Evolutionary conservation across 1,140 invertebrate species (phyloP).

Genomic region (Dendroctonus valens): DNA sequence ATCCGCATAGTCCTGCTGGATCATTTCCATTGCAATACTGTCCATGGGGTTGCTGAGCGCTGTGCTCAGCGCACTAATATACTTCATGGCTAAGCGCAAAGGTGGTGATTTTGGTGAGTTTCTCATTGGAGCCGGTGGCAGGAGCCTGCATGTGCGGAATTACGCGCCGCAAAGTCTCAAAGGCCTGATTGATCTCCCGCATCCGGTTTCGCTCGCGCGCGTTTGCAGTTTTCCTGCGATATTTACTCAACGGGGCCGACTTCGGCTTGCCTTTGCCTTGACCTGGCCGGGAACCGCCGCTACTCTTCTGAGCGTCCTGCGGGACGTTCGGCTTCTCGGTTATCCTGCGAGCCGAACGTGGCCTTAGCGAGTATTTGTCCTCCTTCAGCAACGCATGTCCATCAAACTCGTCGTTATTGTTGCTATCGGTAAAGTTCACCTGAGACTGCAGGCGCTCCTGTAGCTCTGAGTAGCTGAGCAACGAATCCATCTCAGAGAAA

Average conservation of each 20-base stretch:
- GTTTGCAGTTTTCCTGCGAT: constrained; percentile 85
- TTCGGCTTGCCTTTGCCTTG: constrained; percentile 59
- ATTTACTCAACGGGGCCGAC: constrained; percentile 83
- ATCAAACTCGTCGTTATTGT: constrained; percentile 43
- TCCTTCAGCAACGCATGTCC: constrained; percentile 30
- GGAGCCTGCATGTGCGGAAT: constrained; percentile 62
- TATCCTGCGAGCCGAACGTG: constrained; percentile 42
- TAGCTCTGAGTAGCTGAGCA: constrained; percentile 39
- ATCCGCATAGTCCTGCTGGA: constrained; percentile 43
- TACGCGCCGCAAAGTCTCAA: constrained; percentile 72
- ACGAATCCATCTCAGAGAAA: constrained; percentile 39
- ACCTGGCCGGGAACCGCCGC: constrained; percentile 22
- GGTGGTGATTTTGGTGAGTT: constrained; percentile 86
- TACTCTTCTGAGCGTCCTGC: constrained; percentile 15
- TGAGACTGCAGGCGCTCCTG: constrained; percentile 15
- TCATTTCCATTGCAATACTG: constrained; percentile 17
- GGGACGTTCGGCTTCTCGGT: constrained; percentile 33
- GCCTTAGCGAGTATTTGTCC: constrained; percentile 49
- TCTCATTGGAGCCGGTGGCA: constrained; percentile 58
- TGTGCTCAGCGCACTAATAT: constrained; percentile 69
- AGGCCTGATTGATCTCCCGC: constrained; percentile 86
- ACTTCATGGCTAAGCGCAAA: constrained; percentile 81
- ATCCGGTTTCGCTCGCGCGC: constrained; percentile 81
- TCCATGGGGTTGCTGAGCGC: constrained; percentile 44
- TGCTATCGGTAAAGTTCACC: constrained; percentile 41